These are phyloP conservation scores for Leptestheria dahalacensis DNA, from an alignment of 1,140 invertebrate genomes.

Conservation along the genomic window DNA sequence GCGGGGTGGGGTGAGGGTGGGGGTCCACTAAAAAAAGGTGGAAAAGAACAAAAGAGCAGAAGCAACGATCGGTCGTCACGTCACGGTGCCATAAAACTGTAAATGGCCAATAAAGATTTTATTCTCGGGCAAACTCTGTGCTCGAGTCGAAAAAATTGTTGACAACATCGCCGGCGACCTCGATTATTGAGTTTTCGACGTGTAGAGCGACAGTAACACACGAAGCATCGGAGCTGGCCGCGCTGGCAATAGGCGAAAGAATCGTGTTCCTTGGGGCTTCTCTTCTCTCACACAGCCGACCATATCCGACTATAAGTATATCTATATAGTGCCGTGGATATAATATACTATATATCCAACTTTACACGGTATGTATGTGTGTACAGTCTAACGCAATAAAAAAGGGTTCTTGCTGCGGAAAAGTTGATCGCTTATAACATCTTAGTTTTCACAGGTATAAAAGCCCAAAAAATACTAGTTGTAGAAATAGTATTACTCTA, in stretches of 20 bases:
- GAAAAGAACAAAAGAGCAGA: slow-evolving; percentile 7
- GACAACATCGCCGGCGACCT: background rate
- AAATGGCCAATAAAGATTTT: slow-evolving; percentile 14
- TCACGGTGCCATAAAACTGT: slow-evolving; percentile 11
- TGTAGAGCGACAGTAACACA: background rate
- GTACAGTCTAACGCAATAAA: too few species aligned
- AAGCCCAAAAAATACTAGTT: too few species aligned
- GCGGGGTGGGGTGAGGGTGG: background rate
- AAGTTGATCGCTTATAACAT: too few species aligned
- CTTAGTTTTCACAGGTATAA: too few species aligned
- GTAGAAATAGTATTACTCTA: too few species aligned
- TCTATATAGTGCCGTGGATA: too few species aligned
- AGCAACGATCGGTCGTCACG: slow-evolving; percentile 8
- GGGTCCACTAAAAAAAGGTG: background rate
- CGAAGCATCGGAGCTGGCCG: background rate
- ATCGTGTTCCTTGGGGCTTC: background rate
- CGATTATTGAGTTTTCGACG: background rate
- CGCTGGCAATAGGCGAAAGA: background rate
- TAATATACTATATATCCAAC: too few species aligned
- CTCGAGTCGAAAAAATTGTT: background rate
- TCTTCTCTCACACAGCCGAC: background rate
- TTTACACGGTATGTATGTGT: too few species aligned
- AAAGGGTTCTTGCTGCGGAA: too few species aligned
- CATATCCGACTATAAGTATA: too few species aligned
- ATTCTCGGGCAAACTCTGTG: slow-evolving; percentile 3